Conservation (phyloP, 2,797 vertebrate species). For the Pseudochromis fuscus region DNA sequence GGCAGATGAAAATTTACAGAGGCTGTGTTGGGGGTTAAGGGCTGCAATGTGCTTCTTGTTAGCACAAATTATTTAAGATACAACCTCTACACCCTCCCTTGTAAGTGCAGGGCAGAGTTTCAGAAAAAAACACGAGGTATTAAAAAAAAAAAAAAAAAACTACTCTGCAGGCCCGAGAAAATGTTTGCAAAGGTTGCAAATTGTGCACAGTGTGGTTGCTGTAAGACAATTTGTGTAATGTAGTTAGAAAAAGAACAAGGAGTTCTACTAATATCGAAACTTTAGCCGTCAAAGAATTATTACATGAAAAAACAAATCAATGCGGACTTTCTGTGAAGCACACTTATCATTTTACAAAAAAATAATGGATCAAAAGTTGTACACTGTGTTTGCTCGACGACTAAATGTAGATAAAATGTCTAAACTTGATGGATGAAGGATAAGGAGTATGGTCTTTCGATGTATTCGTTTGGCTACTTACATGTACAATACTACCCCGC, state of each 20-base stretch:
- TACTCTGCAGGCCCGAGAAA: neutral
- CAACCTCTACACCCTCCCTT: neutral
- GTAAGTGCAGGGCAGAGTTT: neutral
- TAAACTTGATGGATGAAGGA: neutral
- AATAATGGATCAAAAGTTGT: conserved; percentile 4
- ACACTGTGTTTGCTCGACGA: too few relatives aligned
- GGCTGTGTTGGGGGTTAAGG: conserved; percentile 13
- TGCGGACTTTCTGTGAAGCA: neutral
- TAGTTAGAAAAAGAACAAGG: neutral
- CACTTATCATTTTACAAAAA: conserved; percentile 10
- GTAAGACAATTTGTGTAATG: conserved; percentile 38
- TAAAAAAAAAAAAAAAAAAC: too few relatives aligned
- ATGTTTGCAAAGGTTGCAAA: conserved; percentile 16
- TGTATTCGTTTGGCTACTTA: conserved; percentile 11
- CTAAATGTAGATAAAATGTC: too few relatives aligned
- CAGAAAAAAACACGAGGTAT: neutral
- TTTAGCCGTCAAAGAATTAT: conserved; percentile 1
- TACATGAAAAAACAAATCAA: conserved; percentile 14
- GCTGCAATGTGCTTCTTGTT: conserved; percentile 3
- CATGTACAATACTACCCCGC: neutral
- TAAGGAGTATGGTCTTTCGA: neutral
- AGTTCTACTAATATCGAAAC: conserved; percentile 4
- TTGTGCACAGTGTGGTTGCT: neutral
- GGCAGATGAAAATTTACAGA: conserved; percentile 43
- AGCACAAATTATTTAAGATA: conserved; percentile 54